phyloP scores from a whole-genome alignment of 2,797 vertebrate genomes.

The Poeciliopsis gracilis region DNA sequence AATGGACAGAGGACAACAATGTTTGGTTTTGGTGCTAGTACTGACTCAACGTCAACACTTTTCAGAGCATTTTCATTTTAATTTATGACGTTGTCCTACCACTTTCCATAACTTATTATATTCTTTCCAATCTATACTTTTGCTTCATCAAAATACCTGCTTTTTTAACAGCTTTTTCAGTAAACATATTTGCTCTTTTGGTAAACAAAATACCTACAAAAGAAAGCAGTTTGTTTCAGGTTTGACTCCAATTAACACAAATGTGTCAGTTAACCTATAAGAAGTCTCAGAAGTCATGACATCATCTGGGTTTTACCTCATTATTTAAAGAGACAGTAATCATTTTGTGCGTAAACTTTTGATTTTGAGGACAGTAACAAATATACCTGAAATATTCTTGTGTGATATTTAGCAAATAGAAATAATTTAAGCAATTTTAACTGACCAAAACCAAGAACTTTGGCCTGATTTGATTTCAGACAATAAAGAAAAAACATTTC shows the following conservation, averaged over 20 bases:
- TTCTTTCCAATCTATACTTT: no score
- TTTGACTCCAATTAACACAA: background rate
- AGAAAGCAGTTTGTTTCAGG: no score
- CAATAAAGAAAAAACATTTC: background rate
- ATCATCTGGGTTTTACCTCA: background rate
- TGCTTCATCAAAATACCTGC: no score
- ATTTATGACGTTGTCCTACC: no score
- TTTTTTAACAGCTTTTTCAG: no score
- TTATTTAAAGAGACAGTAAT: background rate
- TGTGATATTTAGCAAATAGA: background rate
- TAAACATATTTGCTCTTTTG: no score
- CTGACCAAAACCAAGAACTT: background rate
- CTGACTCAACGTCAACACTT: background rate
- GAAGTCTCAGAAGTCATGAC: background rate
- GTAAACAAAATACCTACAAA: no score
- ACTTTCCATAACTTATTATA: no score
- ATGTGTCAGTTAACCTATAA: background rate
- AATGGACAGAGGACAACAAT: background rate
- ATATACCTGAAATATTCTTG: background rate
- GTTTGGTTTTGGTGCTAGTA: background rate
- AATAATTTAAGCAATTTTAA: background rate
- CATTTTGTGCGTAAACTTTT: background rate
- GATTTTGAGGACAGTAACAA: background rate
- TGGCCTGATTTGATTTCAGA: background rate
- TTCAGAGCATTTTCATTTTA: background rate